These are phyloP conservation scores for Neoseiulus cucumeris DNA, from an alignment of 1,140 invertebrate genomes.

Conservation along the genomic window DNA sequence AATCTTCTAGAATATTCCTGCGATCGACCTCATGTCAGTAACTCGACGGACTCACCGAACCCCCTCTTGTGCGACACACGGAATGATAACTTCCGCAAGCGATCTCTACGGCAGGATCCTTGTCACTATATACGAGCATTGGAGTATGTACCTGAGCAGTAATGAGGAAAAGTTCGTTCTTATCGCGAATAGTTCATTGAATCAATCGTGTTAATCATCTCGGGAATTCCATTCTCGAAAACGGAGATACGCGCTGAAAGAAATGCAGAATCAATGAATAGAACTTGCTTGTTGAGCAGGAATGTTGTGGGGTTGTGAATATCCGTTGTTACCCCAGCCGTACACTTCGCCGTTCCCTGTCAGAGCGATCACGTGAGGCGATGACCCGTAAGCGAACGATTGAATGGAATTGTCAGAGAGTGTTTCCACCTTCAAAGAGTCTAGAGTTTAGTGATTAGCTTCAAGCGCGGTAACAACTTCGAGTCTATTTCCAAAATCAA, in stretches of 20 bases:
- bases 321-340: conserved; percentile 46
- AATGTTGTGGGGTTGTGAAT: conserved; percentile 26
- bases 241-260: neutral
- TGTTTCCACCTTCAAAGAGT: conserved; percentile 27
- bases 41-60: conserved; percentile 31
- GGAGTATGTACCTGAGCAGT: neutral
- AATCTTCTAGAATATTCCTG: neutral
- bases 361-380: conserved; percentile 42
- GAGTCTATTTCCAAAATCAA: conserved; percentile 22
- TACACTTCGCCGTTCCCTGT: conserved; percentile 39
- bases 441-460: neutral
- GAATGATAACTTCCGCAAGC: conserved; percentile 44
- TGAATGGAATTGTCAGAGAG: conserved; percentile 39
- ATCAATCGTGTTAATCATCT: neutral
- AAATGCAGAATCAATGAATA: neutral
- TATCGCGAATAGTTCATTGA: neutral
- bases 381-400: conserved; percentile 41
- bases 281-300: neutral
- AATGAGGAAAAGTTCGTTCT: neutral
- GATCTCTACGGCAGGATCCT: conserved; percentile 25
- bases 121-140: neutral
- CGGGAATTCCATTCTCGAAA: conserved; percentile 23
- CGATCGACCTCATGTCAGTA: neutral
- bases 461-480: conserved; percentile 14
- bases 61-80: conserved; percentile 37